phyloP scores from a whole-genome alignment of 2,113 vertebrate species.

The Mohoua ochrocephala region DNA sequence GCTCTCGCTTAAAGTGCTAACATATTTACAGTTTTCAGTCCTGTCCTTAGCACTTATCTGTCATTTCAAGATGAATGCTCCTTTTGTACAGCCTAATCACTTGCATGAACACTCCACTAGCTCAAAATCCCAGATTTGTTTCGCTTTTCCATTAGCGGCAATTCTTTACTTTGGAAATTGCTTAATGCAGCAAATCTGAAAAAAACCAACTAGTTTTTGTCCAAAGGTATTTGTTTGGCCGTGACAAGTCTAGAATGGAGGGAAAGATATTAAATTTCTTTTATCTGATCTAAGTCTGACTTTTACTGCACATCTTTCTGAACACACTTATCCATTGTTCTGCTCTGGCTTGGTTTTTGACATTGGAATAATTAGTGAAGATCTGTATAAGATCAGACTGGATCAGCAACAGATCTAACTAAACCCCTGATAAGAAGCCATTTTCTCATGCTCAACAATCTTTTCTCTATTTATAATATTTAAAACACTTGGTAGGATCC shows the following conservation, averaged over 20 bases:
- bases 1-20: constrained; percentile 9
- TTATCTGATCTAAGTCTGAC: constrained; percentile 28
- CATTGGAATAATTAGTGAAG: not conserved
- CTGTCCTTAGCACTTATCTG: constrained; percentile 33
- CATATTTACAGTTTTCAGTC: constrained; percentile 38
- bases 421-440: not conserved
- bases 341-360: not conserved
- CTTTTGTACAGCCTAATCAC: constrained; percentile 64
- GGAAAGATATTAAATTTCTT: constrained; percentile 32
- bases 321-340: not conserved
- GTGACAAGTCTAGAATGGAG: not conserved
- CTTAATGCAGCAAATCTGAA: constrained; percentile 36
- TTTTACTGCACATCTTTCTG: not conserved
- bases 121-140: constrained; percentile 67
- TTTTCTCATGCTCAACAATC: not conserved
- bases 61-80: constrained; percentile 52
- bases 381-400: not conserved
- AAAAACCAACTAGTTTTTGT: not conserved
- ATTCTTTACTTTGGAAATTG: constrained; percentile 56
- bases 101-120: constrained; percentile 49
- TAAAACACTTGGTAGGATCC: not conserved
- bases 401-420: not conserved
- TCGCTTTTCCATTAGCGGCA: constrained; percentile 42
- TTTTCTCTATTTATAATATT: not conserved
- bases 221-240: constrained; percentile 54